phyloP scores from a whole-genome alignment of 2,797 vertebrate species.

The Nasua narica region DNA sequence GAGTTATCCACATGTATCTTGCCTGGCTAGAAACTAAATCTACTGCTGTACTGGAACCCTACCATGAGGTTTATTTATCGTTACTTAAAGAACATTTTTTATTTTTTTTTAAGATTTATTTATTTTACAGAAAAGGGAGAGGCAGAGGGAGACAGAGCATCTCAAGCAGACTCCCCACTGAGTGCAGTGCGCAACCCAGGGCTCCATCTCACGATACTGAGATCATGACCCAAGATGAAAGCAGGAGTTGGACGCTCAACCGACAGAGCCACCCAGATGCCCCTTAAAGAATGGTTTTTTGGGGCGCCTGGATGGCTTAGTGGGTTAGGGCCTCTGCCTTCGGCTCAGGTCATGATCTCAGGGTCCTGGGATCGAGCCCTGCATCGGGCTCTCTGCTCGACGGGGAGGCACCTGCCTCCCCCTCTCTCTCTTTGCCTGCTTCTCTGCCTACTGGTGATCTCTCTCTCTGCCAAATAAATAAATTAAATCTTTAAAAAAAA shows the following conservation, averaged over 20 bases:
- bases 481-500: too few species aligned
- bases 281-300: background rate
- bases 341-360: too few species aligned
- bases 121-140: background rate
- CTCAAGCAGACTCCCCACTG: background rate
- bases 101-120: background rate
- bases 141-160: background rate
- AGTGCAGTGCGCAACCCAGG: rapidly evolving
- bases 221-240: background rate
- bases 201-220: background rate
- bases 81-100: background rate
- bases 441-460: too few species aligned
- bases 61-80: background rate
- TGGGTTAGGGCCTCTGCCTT: too few species aligned
- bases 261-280: background rate
- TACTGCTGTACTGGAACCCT: too few species aligned
- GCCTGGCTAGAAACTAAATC: background rate
- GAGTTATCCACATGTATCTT: background rate
- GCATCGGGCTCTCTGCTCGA: too few species aligned
- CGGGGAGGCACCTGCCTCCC: too few species aligned
- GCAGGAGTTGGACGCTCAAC: background rate
- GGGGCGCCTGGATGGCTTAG: too few species aligned
- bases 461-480: too few species aligned
- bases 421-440: too few species aligned
- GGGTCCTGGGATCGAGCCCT: too few species aligned